These are phyloP conservation scores for Prorops nasuta DNA, from an alignment of 1,140 invertebrate genomes.

Conservation along the genomic window DNA sequence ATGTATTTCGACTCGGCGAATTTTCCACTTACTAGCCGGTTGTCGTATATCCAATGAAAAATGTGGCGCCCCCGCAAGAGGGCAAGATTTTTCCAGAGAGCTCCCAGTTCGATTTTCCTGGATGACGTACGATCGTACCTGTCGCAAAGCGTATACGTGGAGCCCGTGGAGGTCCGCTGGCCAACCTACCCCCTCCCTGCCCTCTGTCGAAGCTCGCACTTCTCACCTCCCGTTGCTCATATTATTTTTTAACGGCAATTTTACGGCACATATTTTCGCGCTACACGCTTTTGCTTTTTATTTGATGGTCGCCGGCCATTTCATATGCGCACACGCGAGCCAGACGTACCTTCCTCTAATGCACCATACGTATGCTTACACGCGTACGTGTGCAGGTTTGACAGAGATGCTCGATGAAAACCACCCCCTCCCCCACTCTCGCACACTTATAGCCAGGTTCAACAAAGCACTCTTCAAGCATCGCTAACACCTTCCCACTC, in stretches of 20 bases:
- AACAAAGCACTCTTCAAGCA: too few relatives aligned
- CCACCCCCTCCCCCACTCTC: too few relatives aligned
- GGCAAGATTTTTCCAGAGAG: neutral
- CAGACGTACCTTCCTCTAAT: neutral
- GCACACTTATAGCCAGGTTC: too few relatives aligned
- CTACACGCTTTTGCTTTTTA: conserved; percentile 32
- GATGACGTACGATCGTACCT: neutral
- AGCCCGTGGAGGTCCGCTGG: neutral
- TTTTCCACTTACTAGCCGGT: too few relatives aligned
- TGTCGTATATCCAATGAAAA: neutral
- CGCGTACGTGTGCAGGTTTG: neutral
- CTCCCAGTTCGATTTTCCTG: neutral
- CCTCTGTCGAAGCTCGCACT: too few relatives aligned
- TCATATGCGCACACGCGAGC: conserved; percentile 9
- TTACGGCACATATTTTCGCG: conserved; percentile 24
- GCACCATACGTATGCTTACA: neutral
- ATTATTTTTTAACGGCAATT: conserved; percentile 19
- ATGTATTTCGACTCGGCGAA: too few relatives aligned
- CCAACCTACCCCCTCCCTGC: neutral
- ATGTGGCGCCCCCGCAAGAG: neutral
- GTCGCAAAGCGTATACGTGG: neutral
- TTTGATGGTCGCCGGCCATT: conserved; percentile 19
- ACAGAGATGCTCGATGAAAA: too few relatives aligned
- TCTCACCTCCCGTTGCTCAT: too few relatives aligned
- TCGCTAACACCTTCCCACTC: too few relatives aligned